These are phyloP conservation scores for Phymanthus crucifer DNA, from an alignment of 92 coral and sea anemone species.

Conservation along the genomic window DNA sequence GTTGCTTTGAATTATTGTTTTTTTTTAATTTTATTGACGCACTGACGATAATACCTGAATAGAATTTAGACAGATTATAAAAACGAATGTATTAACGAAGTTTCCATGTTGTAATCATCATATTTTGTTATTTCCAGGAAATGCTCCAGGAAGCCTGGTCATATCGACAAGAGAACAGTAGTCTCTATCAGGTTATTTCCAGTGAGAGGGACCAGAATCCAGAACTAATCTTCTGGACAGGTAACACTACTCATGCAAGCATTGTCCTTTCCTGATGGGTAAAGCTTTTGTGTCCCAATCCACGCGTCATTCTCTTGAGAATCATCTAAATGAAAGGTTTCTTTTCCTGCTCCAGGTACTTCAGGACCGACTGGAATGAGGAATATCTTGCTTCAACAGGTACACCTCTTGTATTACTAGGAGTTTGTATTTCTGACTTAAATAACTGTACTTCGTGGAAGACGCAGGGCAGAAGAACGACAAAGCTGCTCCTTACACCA, in stretches of 20 bases:
- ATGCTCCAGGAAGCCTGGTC: constrained; percentile 93
- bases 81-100: neutral
- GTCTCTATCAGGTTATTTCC: constrained; percentile 53
- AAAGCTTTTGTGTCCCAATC: no score
- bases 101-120: neutral
- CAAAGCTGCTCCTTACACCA: no score
- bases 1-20: neutral
- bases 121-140: constrained; percentile 42
- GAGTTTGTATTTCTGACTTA: neutral
- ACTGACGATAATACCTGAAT: neutral
- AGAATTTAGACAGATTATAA: neutral
- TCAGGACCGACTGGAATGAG: constrained; percentile 86
- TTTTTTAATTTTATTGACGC: no score
- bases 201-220: constrained; percentile 2
- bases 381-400: constrained; percentile 71
- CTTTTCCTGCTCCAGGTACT: constrained; percentile 51
- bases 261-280: no score
- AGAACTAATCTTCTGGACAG: constrained; percentile 93
- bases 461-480: no score
- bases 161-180: constrained; percentile 72
- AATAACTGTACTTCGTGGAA: no score
- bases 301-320: no score
- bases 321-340: no score
- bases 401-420: neutral
- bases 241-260: constrained; percentile 41